Conservation (phyloP, 1,140 invertebrate species). For the Diuraphis noxia region DNA sequence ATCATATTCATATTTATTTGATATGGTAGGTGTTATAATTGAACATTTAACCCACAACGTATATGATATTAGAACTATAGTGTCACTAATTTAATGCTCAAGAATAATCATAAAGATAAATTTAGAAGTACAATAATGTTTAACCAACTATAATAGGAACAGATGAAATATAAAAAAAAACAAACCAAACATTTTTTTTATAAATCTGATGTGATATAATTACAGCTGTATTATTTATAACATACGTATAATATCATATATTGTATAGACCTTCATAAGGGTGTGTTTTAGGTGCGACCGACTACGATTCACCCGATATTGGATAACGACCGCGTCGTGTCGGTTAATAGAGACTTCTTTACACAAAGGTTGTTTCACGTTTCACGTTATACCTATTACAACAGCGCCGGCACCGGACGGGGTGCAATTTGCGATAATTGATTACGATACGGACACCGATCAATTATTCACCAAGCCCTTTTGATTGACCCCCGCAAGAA, state of each 20-base stretch:
- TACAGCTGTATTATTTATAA: not conserved
- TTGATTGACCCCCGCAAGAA: not conserved
- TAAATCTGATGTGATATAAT: not conserved
- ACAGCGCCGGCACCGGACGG: not conserved
- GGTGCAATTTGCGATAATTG: slow-evolving; percentile 21
- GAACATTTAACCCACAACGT: too few species aligned
- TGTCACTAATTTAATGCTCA: not conserved
- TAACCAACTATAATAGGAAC: too few species aligned
- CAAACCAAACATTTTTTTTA: not conserved
- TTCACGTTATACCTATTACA: not conserved
- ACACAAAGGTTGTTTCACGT: not conserved
- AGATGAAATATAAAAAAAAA: not conserved
- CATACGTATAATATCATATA: not conserved
- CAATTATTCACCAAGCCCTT: slow-evolving; percentile 34
- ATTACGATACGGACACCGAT: slow-evolving; percentile 12
- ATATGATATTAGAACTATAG: not conserved
- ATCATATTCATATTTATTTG: not conserved
- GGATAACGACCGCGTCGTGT: not conserved
- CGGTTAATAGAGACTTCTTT: not conserved
- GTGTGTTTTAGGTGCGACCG: not conserved
- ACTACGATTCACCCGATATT: not conserved
- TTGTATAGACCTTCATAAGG: not conserved
- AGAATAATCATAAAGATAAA: too few species aligned
- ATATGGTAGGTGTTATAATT: not conserved
- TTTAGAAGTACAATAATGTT: not conserved